Percentiles rank a stretch among this genome's conserved stretches.
These are phyloP conservation scores for Tetropium fuscum DNA, from an alignment of 2,888 invertebrate genomes.

Conservation along the genomic window DNA sequence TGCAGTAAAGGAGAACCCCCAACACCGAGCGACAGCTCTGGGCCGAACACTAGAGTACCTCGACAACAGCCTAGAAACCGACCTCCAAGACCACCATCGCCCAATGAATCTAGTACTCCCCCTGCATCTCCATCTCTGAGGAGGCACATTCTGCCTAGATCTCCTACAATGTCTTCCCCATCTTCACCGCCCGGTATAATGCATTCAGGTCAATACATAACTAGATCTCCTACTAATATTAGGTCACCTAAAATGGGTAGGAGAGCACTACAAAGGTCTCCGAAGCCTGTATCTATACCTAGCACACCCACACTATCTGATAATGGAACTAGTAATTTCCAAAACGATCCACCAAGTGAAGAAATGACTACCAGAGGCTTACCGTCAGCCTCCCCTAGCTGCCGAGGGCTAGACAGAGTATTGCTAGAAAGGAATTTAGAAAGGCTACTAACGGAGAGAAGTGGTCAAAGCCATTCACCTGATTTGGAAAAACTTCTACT, in stretches of 20 bases:
- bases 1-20: constrained; percentile 94
- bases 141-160: constrained; percentile 65
- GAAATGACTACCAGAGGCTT: constrained; percentile 49
- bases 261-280: constrained; percentile 67
- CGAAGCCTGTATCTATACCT: constrained; percentile 65
- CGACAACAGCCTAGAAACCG: constrained; percentile 64
- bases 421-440: constrained; percentile 77
- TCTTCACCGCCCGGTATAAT: constrained; percentile 59
- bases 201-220: constrained; percentile 44
- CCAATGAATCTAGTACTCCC: constrained; percentile 67
- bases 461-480: constrained; percentile 56
- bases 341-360: constrained; percentile 30
- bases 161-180: constrained; percentile 74
- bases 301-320: constrained; percentile 62
- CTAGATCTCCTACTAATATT: constrained; percentile 65
- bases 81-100: constrained; percentile 69
- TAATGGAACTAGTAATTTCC: constrained; percentile 42
- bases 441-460: constrained; percentile 69
- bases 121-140: constrained; percentile 68
- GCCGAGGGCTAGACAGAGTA: constrained; percentile 75
- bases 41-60: constrained; percentile 71
- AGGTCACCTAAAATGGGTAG: constrained; percentile 71
- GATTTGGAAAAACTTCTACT: constrained; percentile 68
- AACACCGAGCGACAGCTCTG: constrained; percentile 86
- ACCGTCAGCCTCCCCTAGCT: constrained; percentile 48